Evolutionary conservation across 2,797 vertebrate genomes (phyloP), one percentile per base, ranked within the genome.

Genomic region (Alectoris magna): DNA sequence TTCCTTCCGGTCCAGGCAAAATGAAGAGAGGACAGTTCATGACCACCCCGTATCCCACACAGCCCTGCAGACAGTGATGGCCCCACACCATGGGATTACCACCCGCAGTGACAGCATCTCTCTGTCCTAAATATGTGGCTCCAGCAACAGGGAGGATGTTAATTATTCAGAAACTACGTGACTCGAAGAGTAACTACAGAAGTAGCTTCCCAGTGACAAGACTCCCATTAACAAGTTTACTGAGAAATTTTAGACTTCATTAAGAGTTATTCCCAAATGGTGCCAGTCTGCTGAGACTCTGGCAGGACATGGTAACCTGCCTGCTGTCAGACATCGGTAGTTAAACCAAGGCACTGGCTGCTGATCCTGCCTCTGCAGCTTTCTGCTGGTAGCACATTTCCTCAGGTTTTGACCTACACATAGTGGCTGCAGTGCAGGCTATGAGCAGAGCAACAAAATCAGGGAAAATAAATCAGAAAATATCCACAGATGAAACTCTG

Each of bases 111-210:
- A n/a, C 34, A 4, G 2, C 34, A n/a, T n/a, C 60, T 2, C 56
- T 48, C 71, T 31, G 36, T 49, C 68, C 80, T 90, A 63, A 81
- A 19, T 56, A 63, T 34, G 10, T 0, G 5, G 19, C 76, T 83
- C 1, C 1, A 77, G 14, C 24, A 79, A 91, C 78, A 75, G 41
- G 48, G n/a, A 81, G 48, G 27, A 76, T 46, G 60, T 73, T 92
- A 96, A 94, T 91, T 84, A 94, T 56, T n/a, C 71, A 84, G 68
- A 87, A 82, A 53, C 16, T n/a, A 58, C 31, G 38, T 53, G 85
- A 87, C 53, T 81, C 67, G 71, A 90, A 88, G 43, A 91, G 86
- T 92, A 91, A 91, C 83, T 95, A 92, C 85, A 93, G 77, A 88
- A 53, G 36, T 88, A 60, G 51, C 44, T 87, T 64, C n/a, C 68